Percentiles rank a stretch among this genome's conserved stretches.
These are phyloP conservation scores for Euplagia quadripunctaria DNA, from an alignment of 2,888 invertebrate genomes.

Conservation along the genomic window DNA sequence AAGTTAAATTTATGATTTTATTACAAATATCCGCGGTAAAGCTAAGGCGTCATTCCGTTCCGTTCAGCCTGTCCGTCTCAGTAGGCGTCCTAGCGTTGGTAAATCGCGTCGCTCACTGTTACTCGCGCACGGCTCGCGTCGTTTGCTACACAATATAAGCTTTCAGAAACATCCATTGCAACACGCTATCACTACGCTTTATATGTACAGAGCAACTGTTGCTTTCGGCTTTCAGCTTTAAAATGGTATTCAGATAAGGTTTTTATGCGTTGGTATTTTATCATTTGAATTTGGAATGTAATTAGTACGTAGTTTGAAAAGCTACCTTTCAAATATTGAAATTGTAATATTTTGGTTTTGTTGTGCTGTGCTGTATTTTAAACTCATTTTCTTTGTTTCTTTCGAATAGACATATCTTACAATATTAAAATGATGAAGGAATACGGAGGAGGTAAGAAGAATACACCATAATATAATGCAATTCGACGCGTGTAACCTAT, in stretches of 20 bases:
- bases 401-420: not conserved
- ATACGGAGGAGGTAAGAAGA: not conserved
- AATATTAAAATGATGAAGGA: fast-evolving
- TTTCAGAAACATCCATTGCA: constrained; percentile 51
- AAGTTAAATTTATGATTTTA: constrained; percentile 24
- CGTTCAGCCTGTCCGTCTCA: constrained; percentile 33
- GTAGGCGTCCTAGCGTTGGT: constrained; percentile 68
- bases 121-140: constrained; percentile 58
- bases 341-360: not conserved
- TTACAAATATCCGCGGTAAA: constrained; percentile 60
- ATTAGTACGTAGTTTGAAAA: not conserved
- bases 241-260: constrained; percentile 28
- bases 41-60: constrained; percentile 42
- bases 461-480: not conserved
- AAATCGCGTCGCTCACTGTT: constrained; percentile 71
- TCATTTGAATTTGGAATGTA: not conserved
- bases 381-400: not conserved
- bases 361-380: not conserved
- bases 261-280: not conserved
- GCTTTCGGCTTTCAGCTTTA: constrained; percentile 53
- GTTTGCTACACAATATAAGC: constrained; percentile 52
- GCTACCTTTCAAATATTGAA: not conserved
- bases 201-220: constrained; percentile 59
- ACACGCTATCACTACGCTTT: constrained; percentile 31
- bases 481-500: not conserved